phyloP scores from a whole-genome alignment of 2,113 vertebrate species.

The Grantiella picta region DNA sequence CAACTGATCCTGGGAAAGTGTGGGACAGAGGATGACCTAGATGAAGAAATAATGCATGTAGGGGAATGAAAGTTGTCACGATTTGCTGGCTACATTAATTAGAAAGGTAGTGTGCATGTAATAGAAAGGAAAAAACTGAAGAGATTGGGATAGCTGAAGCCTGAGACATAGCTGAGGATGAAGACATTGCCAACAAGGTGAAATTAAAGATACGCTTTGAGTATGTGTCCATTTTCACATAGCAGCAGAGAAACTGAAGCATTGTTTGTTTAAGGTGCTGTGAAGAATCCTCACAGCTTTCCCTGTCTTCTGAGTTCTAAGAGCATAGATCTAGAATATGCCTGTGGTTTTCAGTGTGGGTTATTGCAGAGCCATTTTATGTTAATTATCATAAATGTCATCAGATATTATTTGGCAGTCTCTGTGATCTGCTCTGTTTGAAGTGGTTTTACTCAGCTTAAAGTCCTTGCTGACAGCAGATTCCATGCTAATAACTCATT shows the following conservation, averaged over 20 bases:
- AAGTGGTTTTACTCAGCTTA: conserved; percentile 52
- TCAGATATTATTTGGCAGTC: conserved; percentile 44
- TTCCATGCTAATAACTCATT: conserved; percentile 5
- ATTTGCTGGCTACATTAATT: not conserved
- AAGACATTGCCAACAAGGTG: not conserved
- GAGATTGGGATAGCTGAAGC: not conserved
- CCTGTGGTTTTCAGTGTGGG: conserved; percentile 55
- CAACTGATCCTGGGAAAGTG: not conserved
- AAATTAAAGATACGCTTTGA: not conserved
- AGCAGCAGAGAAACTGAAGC: not conserved
- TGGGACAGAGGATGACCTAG: not conserved
- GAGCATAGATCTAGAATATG: not conserved
- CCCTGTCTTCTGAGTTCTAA: not conserved
- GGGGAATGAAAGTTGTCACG: not conserved
- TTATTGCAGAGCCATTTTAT: conserved; percentile 37
- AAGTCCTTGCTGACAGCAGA: conserved; percentile 28
- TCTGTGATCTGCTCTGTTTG: conserved; percentile 50
- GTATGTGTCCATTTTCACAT: not conserved
- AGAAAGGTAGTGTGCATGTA: not conserved
- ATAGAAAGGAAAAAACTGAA: not conserved
- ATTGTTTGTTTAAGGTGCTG: not conserved
- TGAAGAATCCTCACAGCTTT: not conserved
- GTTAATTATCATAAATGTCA: conserved; percentile 37
- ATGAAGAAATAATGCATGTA: not conserved
- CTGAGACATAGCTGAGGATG: not conserved